Conservation (phyloP, 2,888 invertebrate genomes). For the Eugnorisma glareosa region DNA sequence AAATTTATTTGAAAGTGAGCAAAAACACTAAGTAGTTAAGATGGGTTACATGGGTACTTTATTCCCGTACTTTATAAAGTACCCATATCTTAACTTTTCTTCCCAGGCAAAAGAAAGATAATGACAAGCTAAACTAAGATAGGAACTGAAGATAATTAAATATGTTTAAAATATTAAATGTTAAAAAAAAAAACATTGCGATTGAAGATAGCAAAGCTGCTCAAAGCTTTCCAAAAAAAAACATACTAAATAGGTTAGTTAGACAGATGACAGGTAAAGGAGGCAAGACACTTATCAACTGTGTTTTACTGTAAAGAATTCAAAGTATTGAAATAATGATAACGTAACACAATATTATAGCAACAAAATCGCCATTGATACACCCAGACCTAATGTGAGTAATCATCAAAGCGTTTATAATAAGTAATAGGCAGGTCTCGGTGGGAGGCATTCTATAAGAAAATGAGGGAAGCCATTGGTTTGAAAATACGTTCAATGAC, state of each 20-base stretch:
- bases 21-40: background rate
- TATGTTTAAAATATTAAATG: no score
- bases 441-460: conserved; percentile 76
- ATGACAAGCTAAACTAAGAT: no score
- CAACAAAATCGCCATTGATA: conserved; percentile 67
- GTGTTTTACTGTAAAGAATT: background rate
- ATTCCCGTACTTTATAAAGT: no score
- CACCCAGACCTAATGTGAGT: conserved; percentile 72
- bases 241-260: background rate
- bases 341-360: conserved; percentile 29
- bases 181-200: no score
- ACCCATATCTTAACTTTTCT: no score
- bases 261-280: background rate
- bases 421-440: conserved; percentile 69
- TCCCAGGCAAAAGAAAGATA: background rate
- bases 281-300: background rate
- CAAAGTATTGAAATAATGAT: background rate
- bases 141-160: background rate
- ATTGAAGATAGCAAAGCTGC: background rate
- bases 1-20: conserved; percentile 23
- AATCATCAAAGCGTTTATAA: conserved; percentile 75
- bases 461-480: conserved; percentile 76
- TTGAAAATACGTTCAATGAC: conserved; percentile 74
- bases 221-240: background rate
- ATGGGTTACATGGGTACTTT: no score